A percentile compares a stretch with the other conserved stretches of the same genome.
These are phyloP conservation scores for Sarcophaga subvicina DNA, from an alignment of 2,888 invertebrate genomes.

Conservation along the genomic window DNA sequence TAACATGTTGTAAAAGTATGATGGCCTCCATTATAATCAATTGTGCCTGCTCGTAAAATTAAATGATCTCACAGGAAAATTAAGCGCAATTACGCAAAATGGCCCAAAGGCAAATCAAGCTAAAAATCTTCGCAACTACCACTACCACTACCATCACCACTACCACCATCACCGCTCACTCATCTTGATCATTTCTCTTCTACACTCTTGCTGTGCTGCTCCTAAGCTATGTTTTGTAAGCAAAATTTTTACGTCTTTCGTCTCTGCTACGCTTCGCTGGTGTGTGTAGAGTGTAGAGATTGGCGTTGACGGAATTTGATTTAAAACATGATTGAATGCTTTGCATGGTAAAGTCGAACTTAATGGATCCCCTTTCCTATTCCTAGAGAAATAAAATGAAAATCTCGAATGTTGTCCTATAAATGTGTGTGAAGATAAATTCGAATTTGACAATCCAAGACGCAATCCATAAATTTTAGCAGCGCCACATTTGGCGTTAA, in stretches of 20 bases:
- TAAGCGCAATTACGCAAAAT: conserved; percentile 81
- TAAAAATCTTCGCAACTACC: conserved; percentile 21
- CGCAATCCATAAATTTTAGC: too few relatives aligned
- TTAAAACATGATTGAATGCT: neutral
- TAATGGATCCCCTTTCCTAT: neutral
- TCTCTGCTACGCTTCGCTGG: neutral
- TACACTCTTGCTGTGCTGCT: neutral
- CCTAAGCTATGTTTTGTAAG: neutral
- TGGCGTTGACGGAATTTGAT: conserved; percentile 27
- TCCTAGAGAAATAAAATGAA: neutral
- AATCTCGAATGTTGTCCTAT: too few relatives aligned
- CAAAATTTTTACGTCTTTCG: neutral
- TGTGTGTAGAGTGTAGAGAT: neutral
- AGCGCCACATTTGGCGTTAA: too few relatives aligned
- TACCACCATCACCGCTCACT: too few relatives aligned
- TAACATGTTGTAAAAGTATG: conserved; percentile 81
- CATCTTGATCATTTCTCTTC: neutral
- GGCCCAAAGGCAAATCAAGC: conserved; percentile 70
- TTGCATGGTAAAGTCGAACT: neutral
- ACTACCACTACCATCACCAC: neutral
- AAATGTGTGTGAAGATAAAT: conserved; percentile 1
- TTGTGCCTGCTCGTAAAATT: conserved; percentile 81
- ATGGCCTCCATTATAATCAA: conserved; percentile 81
- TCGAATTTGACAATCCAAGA: too few relatives aligned
- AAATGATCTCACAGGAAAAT: conserved; percentile 82